Conservation (phyloP, 1,140 invertebrate genomes). For the Zaprionus lachaisei region DNA sequence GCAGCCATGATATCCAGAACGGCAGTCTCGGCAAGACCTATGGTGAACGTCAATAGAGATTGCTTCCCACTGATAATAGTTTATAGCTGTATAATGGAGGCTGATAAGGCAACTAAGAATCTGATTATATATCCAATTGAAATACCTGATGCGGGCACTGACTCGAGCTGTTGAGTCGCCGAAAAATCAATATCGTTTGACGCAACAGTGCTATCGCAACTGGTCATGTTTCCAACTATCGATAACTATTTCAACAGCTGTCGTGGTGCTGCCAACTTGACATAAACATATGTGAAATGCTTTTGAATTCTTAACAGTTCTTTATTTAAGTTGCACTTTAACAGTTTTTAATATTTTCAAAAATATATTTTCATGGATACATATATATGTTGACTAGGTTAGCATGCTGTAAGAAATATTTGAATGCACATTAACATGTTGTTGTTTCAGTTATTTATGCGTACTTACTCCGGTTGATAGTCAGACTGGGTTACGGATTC, state of each 20-base stretch:
- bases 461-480: conserved; percentile 70
- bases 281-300: not conserved
- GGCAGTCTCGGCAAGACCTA: conserved; percentile 92
- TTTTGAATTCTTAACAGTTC: conserved; percentile 34
- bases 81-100: conserved; percentile 27
- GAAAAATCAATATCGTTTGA: conserved; percentile 64
- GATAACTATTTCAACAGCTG: conserved; percentile 28
- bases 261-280: conserved; percentile 15
- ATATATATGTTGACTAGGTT: conserved; percentile 41
- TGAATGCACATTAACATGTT: not conserved
- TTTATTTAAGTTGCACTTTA: conserved; percentile 47
- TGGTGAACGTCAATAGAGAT: conserved; percentile 84
- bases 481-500: conserved; percentile 21
- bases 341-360: conserved; percentile 50
- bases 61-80: conserved; percentile 22
- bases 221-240: not conserved
- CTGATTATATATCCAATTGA: not conserved
- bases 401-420: conserved; percentile 56
- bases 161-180: conserved; percentile 14
- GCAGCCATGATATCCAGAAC: conserved; percentile 96
- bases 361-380: conserved; percentile 54
- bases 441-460: not conserved
- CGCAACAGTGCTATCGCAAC: conserved; percentile 8
- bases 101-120: not conserved
- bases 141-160: conserved; percentile 29